Conservation (phyloP, 1,140 invertebrate genomes). For the Calephelis virginiensis region DNA sequence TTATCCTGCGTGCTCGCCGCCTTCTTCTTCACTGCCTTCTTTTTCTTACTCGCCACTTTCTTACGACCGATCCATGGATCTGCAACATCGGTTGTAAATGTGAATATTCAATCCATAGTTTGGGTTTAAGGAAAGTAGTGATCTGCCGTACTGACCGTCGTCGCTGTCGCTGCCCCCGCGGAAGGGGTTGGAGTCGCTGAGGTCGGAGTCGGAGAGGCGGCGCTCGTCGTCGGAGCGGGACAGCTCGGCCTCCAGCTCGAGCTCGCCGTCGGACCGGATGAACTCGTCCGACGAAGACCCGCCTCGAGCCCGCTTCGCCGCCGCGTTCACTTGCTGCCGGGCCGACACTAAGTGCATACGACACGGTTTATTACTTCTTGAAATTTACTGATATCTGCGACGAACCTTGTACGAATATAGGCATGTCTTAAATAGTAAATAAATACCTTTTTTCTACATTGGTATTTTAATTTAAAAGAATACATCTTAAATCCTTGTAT, state of each 20-base stretch:
- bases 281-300: conserved; percentile 83
- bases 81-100: neutral
- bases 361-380: neutral
- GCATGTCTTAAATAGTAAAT: too few relatives aligned
- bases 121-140: neutral
- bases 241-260: conserved; percentile 66
- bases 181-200: conserved; percentile 94
- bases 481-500: neutral
- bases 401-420: too few relatives aligned
- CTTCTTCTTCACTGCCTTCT: conserved; percentile 83
- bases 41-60: conserved; percentile 85
- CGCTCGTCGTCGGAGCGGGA: conserved; percentile 80
- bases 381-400: too few relatives aligned
- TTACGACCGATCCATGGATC: conserved; percentile 87
- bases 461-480: too few relatives aligned
- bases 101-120: neutral
- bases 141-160: conserved; percentile 51
- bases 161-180: conserved; percentile 91
- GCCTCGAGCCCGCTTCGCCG: conserved; percentile 83
- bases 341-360: conserved; percentile 65
- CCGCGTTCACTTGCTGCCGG: conserved; percentile 84
- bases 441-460: too few relatives aligned
- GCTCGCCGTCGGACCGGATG: conserved; percentile 42
- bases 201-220: conserved; percentile 83
- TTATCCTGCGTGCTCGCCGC: conserved; percentile 86